phyloP scores from a whole-genome alignment of 2,888 invertebrate genomes.

The Temnothorax unifasciatus region DNA sequence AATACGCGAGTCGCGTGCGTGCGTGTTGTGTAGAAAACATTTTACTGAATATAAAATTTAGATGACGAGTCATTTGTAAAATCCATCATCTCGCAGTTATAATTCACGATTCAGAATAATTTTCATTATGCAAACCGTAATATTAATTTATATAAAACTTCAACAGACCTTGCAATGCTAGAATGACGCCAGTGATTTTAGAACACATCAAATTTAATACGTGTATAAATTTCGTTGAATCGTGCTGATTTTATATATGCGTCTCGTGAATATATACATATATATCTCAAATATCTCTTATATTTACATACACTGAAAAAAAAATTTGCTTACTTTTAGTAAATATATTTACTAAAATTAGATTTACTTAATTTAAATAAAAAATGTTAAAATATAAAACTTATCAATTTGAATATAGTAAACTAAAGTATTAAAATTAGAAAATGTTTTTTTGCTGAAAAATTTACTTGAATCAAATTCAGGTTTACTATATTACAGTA shows the following conservation, averaged over 20 bases:
- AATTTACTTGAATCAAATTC: too few relatives aligned
- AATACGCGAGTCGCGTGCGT: not conserved
- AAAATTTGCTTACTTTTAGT: too few relatives aligned
- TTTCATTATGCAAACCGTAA: slow-evolving; percentile 37
- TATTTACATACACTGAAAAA: too few relatives aligned
- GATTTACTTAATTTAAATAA: too few relatives aligned
- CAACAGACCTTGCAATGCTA: not conserved
- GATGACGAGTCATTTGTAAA: slow-evolving; percentile 33
- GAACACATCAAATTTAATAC: slow-evolving; percentile 12
- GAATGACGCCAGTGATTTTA: slow-evolving; percentile 13
- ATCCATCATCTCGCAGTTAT: slow-evolving; percentile 38
- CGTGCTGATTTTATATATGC: not conserved
- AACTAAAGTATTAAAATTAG: too few relatives aligned
- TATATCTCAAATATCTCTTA: not conserved
- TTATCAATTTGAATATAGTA: too few relatives aligned
- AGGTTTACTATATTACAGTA: too few relatives aligned
- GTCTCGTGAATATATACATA: not conserved
- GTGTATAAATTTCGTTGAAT: slow-evolving; percentile 1
- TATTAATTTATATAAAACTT: slow-evolving; percentile 10
- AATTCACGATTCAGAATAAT: slow-evolving; percentile 43
- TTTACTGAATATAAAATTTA: slow-evolving; percentile 40
- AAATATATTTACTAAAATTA: too few relatives aligned
- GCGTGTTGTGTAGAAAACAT: slow-evolving; percentile 12
- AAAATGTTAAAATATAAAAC: too few relatives aligned
- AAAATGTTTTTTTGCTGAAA: too few relatives aligned